Evolutionary conservation across 2,797 vertebrate genomes (phyloP), one percentile per base, ranked within the genome.

Genomic region (Monodelphis domestica): DNA sequence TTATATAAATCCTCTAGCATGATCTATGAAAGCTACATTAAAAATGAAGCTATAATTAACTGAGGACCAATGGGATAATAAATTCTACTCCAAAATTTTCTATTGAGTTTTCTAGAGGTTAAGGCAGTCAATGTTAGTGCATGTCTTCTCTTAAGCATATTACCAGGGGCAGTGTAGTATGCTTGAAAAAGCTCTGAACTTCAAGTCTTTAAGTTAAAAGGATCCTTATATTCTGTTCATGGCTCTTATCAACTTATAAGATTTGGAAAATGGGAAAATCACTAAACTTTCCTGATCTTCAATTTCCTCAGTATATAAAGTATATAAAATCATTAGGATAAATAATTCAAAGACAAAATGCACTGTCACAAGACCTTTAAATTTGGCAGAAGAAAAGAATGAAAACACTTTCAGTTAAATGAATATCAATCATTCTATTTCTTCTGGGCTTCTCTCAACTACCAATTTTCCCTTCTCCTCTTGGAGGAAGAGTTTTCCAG

Each of bases 261-360:
- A 45, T 10, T 78, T 7, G 24, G 70, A 45, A 78, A 78, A 17
- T 45, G 70, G 21, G 3, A 45, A 45, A 45, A 78, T 78, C 38
- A 45, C 70, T 78, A 78, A 78, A 45, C 38, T 24, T 11, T 78
- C 45, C 38, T 78, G 38, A 78, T 12, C n/a, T 45, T n/a, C 21
- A 45, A 3, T n/a, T 63, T 63, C 59, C 30, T 63, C 14, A n/a
- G n/a, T n/a, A n/a, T n/a, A n/a, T n/a, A n/a, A n/a, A n/a, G n/a
- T n/a, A n/a, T n/a, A n/a, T n/a, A n/a, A n/a, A 87, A 10, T 94
- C 90, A 84, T 89, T 38, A 90, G 38, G n/a, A 88, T 14, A 91
- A 89, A 33, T 54, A n/a, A 57, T 30, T 54, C 89, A 92, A 78
- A 90, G 12, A 53, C 5, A 93, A 90, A 92, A 54, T 5, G 11